Evolutionary conservation across 2,113 vertebrate genomes (phyloP).

Genomic region (Meleagris gallopavo): DNA sequence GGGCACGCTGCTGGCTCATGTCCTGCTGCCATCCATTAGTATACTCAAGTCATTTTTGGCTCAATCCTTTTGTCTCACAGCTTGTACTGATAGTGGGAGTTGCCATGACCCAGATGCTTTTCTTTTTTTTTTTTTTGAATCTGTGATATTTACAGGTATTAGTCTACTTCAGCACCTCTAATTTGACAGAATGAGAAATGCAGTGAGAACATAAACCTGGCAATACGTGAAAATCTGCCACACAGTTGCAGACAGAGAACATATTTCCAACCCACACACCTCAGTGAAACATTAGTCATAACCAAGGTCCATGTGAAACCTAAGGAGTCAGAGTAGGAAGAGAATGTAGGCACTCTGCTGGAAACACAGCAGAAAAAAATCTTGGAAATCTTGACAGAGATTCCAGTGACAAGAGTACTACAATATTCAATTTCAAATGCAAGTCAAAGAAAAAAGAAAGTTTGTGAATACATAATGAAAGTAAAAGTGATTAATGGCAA

Average conservation of each 20-base stretch:
- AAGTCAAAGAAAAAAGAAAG: conserved; percentile 10
- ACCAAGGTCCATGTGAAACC: not conserved
- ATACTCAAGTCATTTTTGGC: too few relatives aligned
- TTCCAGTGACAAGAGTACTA: not conserved
- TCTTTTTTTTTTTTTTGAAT: not conserved
- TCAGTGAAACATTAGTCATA: not conserved
- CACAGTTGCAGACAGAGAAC: not conserved
- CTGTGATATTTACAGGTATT: not conserved
- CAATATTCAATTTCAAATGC: conserved; percentile 29
- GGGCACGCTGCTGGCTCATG: too few relatives aligned
- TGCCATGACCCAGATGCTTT: not conserved
- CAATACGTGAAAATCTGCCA: conserved; percentile 4
- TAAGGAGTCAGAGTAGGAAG: not conserved
- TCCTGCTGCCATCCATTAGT: too few relatives aligned
- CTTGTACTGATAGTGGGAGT: not conserved
- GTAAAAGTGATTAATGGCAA: conserved; percentile 50
- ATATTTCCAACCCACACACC: not conserved
- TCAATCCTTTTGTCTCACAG: too few relatives aligned
- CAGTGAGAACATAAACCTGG: not conserved
- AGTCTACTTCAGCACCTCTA: not conserved
- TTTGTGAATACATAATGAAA: not conserved
- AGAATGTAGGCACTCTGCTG: not conserved
- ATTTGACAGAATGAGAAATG: not conserved
- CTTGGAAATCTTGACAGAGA: not conserved
- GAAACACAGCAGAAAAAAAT: not conserved